phyloP scores from a whole-genome alignment of 2,888 invertebrate genomes.

The Tachina grossa region DNA sequence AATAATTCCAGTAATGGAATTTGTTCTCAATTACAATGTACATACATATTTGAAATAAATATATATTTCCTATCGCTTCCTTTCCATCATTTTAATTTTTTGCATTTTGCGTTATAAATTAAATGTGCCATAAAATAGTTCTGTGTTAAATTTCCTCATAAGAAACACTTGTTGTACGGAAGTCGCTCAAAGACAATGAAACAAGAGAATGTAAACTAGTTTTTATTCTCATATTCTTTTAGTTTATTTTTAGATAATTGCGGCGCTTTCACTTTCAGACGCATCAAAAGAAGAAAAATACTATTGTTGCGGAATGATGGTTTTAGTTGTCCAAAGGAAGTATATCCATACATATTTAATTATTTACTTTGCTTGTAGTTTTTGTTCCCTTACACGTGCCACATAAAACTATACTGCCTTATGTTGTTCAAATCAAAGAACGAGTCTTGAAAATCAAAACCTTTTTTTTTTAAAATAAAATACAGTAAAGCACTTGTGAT shows the following conservation, averaged over 20 bases:
- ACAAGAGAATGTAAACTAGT: slow-evolving; percentile 26
- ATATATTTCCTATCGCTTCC: background rate
- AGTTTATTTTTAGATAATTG: background rate
- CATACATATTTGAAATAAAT: too few species aligned
- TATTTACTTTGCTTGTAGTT: background rate
- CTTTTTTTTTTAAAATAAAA: slow-evolving; percentile 4
- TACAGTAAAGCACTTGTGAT: slow-evolving; percentile 33
- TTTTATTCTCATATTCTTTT: slow-evolving; percentile 44
- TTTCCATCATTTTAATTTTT: background rate
- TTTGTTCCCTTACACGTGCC: slow-evolving; percentile 60
- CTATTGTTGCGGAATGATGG: slow-evolving; percentile 36
- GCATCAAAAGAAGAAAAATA: background rate
- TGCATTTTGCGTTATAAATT: slow-evolving; percentile 9
- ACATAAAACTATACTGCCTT: slow-evolving; percentile 3
- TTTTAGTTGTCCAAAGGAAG: slow-evolving; percentile 57
- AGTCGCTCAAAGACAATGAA: slow-evolving; percentile 39
- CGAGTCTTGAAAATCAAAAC: background rate
- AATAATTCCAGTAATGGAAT: too few species aligned
- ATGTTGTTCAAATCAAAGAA: too few species aligned
- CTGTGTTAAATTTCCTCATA: slow-evolving; percentile 13
- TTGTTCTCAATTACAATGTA: too few species aligned
- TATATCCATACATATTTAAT: background rate
- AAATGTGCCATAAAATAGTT: slow-evolving; percentile 43
- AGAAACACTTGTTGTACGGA: slow-evolving; percentile 68
- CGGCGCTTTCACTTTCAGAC: slow-evolving; percentile 66